Base-by-base conservation (phyloP, 2,797 vertebrate species). In the Perodicticus potto region DNA sequence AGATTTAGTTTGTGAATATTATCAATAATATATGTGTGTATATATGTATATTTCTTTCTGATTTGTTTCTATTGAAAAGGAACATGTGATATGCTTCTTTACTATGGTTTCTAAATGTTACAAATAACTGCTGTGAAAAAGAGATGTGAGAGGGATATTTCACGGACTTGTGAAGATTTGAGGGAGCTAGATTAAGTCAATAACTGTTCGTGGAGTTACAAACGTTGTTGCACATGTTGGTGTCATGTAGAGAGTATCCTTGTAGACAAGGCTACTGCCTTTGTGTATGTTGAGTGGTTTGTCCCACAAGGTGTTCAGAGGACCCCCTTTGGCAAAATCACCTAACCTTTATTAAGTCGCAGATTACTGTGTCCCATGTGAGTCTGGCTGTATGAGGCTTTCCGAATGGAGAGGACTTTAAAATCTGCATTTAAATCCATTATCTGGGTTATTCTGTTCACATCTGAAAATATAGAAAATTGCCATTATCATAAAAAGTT, bases 1-100 rank as follows among this genome's bases (percentile, higher is more conserved):
- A 55, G 57, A 78, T 88, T 96, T 92, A 72, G 34, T 34, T 85
- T 82, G 22, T 74, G 29, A 90, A 55, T 93, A 83, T 72, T 81
- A 84, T 67, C 25, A 89, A 72, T 82, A 72, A 88, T n/a, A 25
- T 69, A 95, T 73, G 57, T 85, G 22, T 67, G 25, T 69, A 95
- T 73, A 69, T 85, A 40, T 67, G 11, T 45, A 45, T 45, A 16
- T 65, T 70, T 67, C 65, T 67, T 67, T 73, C 73, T 23, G 61
- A 49, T 74, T n/a, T 84, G n/a, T 87, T 65, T 65, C 63, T 65
- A 14, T 65, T 65, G 27, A 93, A 91, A 94, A 7, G 4, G 70
- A 32, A 7, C 17, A 37, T 11, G 27, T 57, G 14, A 67, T 32
- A 77, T 43, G 5, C 19, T 63, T 89, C 23, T 77, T 82, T 81